Percentiles rank a stretch among this genome's conserved stretches.
Conservation (phyloP, 2,113 vertebrate genomes). For the Mobula birostris region DNA sequence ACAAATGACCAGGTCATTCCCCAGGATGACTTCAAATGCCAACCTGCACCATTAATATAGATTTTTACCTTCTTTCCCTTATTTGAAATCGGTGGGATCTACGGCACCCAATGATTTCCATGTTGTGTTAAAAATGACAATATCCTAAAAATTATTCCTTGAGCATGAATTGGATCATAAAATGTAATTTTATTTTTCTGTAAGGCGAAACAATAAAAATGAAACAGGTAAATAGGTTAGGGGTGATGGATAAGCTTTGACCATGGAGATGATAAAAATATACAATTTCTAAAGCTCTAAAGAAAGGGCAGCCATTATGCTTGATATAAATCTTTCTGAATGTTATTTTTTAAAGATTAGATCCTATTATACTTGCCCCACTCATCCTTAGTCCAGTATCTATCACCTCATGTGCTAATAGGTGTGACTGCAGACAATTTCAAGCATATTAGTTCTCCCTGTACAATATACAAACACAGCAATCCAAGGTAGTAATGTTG, state of each 20-base stretch:
- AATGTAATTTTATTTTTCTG: neutral
- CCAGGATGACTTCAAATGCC: neutral
- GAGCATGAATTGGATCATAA: too few relatives aligned
- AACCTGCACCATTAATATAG: neutral
- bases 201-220: neutral
- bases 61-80: too few relatives aligned
- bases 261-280: neutral
- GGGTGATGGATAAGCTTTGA: too few relatives aligned
- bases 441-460: neutral
- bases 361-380: neutral
- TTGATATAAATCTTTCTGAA: neutral
- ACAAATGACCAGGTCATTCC: neutral
- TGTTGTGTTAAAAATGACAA: too few relatives aligned
- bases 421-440: neutral
- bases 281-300: neutral
- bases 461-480: neutral
- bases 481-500: neutral
- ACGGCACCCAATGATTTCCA: too few relatives aligned
- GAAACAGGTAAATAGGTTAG: neutral
- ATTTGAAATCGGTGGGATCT: too few relatives aligned
- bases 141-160: too few relatives aligned
- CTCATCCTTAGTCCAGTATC: neutral
- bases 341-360: neutral
- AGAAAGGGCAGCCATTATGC: neutral
- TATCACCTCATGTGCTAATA: neutral